A percentile compares a stretch with the other conserved stretches of the same genome.
Conservation (phyloP, 2,888 invertebrate genomes). For the Zonitis immaculata region DNA sequence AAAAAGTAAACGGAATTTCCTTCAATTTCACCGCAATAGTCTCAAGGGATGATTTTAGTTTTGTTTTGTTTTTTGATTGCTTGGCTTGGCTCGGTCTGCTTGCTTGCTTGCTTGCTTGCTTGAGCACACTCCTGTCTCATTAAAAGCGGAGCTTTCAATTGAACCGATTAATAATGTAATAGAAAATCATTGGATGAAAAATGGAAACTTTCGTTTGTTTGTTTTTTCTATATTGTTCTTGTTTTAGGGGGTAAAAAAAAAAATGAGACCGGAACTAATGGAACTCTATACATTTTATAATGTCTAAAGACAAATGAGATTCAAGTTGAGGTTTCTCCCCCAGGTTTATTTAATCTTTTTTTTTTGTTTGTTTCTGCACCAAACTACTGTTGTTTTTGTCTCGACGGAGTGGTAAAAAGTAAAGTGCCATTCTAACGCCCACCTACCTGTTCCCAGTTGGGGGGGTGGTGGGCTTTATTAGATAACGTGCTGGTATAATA, state of each 20-base stretch:
- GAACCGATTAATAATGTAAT: neutral
- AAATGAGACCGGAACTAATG: neutral
- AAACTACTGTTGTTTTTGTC: neutral
- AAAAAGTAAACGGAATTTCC: neutral
- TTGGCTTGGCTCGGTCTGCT: no score
- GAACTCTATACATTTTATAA: neutral
- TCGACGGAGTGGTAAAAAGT: neutral
- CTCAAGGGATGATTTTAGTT: neutral
- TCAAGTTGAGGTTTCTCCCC: neutral
- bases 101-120: no score
- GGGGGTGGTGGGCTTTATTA: neutral
- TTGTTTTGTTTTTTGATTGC: neutral
- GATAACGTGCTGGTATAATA: neutral
- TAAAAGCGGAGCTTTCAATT: slow-evolving; percentile 1
- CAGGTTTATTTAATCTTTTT: neutral
- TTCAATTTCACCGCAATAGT: neutral
- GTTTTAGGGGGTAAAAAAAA: no score
- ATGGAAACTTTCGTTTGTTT: no score
- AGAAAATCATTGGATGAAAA: neutral
- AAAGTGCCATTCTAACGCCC: neutral
- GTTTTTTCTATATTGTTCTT: no score
- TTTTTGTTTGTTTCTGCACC: neutral
- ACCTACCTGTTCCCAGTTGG: neutral
- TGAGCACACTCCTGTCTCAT: no score
- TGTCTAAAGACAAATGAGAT: slow-evolving; percentile 1